phyloP scores from a whole-genome alignment of 2,113 vertebrate species.

The Lepisosteus oculatus region DNA sequence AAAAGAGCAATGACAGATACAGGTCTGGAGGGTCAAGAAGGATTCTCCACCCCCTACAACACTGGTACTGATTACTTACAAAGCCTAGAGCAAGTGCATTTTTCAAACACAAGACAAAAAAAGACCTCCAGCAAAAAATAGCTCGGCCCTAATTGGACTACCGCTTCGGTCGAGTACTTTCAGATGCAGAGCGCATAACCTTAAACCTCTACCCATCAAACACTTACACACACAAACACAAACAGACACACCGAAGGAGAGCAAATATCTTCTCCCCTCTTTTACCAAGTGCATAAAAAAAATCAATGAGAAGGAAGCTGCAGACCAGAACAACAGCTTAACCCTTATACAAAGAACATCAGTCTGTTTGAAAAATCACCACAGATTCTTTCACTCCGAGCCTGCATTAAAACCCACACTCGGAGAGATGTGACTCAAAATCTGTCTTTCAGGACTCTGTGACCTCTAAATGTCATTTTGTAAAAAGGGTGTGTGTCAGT shows the following conservation, averaged over 20 bases:
- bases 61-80: constrained; percentile 27
- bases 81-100: constrained; percentile 22
- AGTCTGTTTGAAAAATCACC: constrained; percentile 11
- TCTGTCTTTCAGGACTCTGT: neutral
- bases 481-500: too few relatives aligned
- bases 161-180: neutral
- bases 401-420: neutral
- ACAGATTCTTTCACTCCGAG: neutral
- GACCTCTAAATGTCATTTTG: neutral
- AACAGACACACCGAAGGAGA: neutral
- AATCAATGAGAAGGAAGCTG: constrained; percentile 9
- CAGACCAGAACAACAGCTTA: constrained; percentile 32
- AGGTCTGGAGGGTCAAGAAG: constrained; percentile 7
- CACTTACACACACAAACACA: constrained; percentile 2
- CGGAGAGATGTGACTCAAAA: neutral
- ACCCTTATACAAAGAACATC: constrained; percentile 20
- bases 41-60: constrained; percentile 24
- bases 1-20: constrained; percentile 32
- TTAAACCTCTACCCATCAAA: constrained; percentile 30
- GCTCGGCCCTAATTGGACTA: constrained; percentile 7
- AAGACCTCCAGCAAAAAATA: neutral
- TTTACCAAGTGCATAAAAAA: constrained; percentile 16
- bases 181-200: neutral
- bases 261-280: too few relatives aligned
- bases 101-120: constrained; percentile 14